phyloP scores from a whole-genome alignment of 2,113 vertebrate species.

The Lagopus leucura region DNA sequence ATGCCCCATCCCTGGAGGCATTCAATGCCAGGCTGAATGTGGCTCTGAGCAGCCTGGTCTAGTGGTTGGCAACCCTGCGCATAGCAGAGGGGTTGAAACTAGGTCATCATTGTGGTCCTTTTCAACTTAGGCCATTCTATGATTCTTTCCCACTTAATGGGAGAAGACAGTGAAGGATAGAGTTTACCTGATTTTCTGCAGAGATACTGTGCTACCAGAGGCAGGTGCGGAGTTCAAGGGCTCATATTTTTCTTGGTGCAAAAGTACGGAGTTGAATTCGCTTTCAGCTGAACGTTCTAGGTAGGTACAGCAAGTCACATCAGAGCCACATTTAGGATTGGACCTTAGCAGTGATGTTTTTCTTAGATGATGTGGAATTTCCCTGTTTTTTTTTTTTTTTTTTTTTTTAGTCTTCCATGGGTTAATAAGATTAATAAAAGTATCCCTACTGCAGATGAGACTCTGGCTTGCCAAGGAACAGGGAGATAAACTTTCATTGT shows the following conservation, averaged over 20 bases:
- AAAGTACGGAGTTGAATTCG: neutral
- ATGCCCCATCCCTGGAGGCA: no score
- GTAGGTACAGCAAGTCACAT: neutral
- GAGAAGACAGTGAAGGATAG: neutral
- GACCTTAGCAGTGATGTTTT: neutral
- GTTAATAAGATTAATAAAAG: neutral
- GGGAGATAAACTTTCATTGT: constrained; percentile 15
- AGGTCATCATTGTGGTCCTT: no score
- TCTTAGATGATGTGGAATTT: neutral
- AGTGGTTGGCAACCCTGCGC: no score
- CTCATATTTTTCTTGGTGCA: neutral
- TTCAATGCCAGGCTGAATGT: no score
- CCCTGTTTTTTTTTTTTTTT: neutral
- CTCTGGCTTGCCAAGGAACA: neutral
- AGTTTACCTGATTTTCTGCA: neutral
- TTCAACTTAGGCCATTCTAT: no score
- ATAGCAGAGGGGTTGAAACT: no score
- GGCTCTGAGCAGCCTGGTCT: no score
- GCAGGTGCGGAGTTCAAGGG: neutral
- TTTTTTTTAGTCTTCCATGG: constrained; percentile 2
- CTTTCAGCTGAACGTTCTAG: neutral
- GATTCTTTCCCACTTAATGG: neutral
- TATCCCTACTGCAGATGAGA: neutral
- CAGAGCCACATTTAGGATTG: neutral
- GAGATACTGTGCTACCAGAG: neutral